Percentiles rank a stretch among this genome's conserved stretches.
phyloP scores from a whole-genome alignment of 35 echinoderm and acorn worm species.

The Lytechinus variegatus region DNA sequence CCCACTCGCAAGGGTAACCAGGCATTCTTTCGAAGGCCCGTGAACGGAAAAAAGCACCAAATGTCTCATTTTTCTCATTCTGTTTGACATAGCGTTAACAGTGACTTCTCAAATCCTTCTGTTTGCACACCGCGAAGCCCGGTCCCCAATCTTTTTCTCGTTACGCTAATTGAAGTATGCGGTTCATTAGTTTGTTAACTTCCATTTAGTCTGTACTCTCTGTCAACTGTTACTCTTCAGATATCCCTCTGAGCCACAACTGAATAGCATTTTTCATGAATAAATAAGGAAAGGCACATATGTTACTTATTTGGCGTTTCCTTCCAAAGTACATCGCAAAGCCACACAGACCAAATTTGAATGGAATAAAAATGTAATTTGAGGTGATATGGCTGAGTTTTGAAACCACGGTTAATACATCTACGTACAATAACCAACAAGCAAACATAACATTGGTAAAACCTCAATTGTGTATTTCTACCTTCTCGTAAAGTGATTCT shows the following conservation, averaged over 20 bases:
- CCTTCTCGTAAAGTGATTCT: neutral
- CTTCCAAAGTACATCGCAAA: neutral
- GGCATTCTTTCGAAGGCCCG: neutral
- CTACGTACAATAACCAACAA: neutral
- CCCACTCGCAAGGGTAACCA: neutral
- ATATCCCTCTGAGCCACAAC: neutral
- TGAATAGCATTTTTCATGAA: neutral
- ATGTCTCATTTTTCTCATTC: neutral
- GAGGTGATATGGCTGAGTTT: neutral
- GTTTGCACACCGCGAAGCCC: neutral
- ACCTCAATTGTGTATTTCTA: neutral
- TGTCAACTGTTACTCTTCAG: slow-evolving; percentile 1
- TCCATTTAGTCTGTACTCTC: neutral
- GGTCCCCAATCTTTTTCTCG: neutral
- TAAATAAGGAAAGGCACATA: neutral
- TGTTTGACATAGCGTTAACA: neutral
- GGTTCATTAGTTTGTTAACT: neutral
- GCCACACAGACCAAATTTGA: slow-evolving; percentile 1
- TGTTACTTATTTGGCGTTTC: neutral
- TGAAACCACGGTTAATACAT: neutral
- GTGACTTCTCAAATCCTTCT: neutral
- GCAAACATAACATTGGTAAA: neutral
- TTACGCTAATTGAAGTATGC: neutral
- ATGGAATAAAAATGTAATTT: neutral
- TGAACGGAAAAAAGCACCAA: neutral